Percentiles rank a stretch among this genome's conserved stretches.
Conservation (phyloP, 1,140 invertebrate genomes). For the Schlechtendalia chinensis region DNA sequence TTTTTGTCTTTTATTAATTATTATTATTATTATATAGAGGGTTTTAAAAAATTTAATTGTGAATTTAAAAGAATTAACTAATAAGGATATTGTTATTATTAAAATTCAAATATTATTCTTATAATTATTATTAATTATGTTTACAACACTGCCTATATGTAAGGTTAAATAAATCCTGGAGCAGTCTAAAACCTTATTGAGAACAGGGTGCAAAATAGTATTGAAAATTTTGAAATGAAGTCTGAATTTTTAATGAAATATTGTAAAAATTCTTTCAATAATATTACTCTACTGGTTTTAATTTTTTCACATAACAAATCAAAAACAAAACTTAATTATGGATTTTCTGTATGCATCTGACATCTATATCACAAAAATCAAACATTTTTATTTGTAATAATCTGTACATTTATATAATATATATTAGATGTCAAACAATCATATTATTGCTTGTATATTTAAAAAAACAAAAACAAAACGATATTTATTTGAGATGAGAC, state of each 20-base stretch:
- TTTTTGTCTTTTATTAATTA: neutral
- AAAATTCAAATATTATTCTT: constrained; percentile 29
- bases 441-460: neutral
- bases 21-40: neutral
- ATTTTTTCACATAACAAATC: neutral
- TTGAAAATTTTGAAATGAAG: neutral
- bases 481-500: constrained; percentile 7
- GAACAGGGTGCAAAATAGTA: neutral
- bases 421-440: neutral
- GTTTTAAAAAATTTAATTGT: constrained; percentile 10
- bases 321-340: neutral
- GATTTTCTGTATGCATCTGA: no score
- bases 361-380: neutral
- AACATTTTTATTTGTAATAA: neutral
- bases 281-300: neutral
- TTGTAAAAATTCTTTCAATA: neutral
- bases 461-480: neutral
- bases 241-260: constrained; percentile 14
- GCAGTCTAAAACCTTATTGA: constrained; percentile 34
- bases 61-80: constrained; percentile 13
- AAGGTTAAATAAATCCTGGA: neutral
- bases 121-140: constrained; percentile 27
- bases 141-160: constrained; percentile 23
- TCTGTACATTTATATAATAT: neutral
- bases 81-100: constrained; percentile 6